Percentiles rank a stretch among this genome's conserved stretches.
Evolutionary conservation across 1,140 invertebrate genomes (phyloP).

Genomic region (Leucophenga varia): DNA sequence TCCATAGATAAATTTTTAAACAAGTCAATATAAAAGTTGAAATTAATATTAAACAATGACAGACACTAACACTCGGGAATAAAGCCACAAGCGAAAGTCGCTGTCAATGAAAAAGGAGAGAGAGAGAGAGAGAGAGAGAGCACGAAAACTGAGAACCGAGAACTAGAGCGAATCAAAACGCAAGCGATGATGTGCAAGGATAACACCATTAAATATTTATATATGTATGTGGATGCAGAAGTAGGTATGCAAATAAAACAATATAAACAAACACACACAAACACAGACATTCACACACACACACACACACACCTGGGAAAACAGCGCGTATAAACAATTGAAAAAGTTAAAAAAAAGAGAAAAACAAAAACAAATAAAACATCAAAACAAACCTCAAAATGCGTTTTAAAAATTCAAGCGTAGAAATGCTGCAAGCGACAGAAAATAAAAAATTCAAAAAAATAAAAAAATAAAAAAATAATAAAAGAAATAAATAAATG

Average conservation of each 20-base stretch:
- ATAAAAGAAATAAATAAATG: too few species aligned
- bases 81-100: constrained; percentile 12
- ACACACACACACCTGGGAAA: too few species aligned
- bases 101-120: constrained; percentile 5
- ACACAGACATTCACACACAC: too few species aligned
- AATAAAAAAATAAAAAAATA: too few species aligned
- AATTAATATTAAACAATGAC: constrained; percentile 36
- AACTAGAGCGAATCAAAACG: constrained; percentile 9
- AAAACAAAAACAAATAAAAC: too few species aligned
- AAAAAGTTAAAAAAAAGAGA: constrained; percentile 43
- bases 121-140: not conserved
- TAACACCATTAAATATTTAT: constrained; percentile 48
- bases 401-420: constrained; percentile 10
- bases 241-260: not conserved
- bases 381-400: constrained; percentile 1
- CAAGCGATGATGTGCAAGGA: too few species aligned
- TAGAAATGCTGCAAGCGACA: constrained; percentile 5
- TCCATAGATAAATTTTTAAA: constrained; percentile 4
- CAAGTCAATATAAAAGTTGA: constrained; percentile 23
- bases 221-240: constrained; percentile 29
- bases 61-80: constrained; percentile 19
- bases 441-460: too few species aligned
- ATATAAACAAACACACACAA: too few species aligned
- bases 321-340: constrained; percentile 26
- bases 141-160: not conserved